Base-by-base conservation (phyloP, 2,888 invertebrate species). In the Leucophenga maculata region DNA sequence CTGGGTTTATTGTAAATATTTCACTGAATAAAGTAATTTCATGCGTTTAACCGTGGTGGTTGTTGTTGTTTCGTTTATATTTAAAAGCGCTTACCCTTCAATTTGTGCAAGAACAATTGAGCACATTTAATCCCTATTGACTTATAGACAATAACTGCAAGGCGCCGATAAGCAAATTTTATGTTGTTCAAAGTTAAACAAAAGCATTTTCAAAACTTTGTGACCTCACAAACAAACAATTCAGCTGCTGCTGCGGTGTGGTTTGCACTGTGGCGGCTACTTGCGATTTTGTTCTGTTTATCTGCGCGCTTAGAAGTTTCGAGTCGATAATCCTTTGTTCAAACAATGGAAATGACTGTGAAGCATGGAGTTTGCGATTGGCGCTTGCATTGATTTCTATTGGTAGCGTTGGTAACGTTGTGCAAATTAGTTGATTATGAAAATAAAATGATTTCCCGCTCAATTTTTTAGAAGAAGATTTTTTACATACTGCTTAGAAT, bases 91-190 rank as follows among this genome's bases (percentile, higher is more conserved):
- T 39, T 39, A 39, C 39, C 11, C 39, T 11, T 26, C 26, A 26
- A 26, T 26, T 26, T 26, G 26, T 39, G 39, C 39, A 39, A 3
- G 39, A 11, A 39, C 8, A 39, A n/a, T n/a, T n/a, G 3, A 39
- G 11, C 3, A 39, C 11, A 39, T 39, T 39, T 39, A 39, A 39
- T 39, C 74, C 76, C 82, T 83, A 83, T 80, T 80, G 84, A 82
- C 80, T 76, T 78, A 72, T 67, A 54, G 70, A 68, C 39, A 60
- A 60, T 39, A 39, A 72, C 79, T 83, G 81, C 78, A 77, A 75
- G 70, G 72, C 72, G 77, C 71, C 75, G 84, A 84, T 82, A 82
- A 84, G 81, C 84, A 84, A 80, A 84, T 82, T 84, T 81, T 83
- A 78, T 74, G 77, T 72, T 77, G 75, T 72, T 76, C 77, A 79